These are phyloP conservation scores for Alethe diademata DNA, from an alignment of 2,113 vertebrate species.

Conservation along the genomic window DNA sequence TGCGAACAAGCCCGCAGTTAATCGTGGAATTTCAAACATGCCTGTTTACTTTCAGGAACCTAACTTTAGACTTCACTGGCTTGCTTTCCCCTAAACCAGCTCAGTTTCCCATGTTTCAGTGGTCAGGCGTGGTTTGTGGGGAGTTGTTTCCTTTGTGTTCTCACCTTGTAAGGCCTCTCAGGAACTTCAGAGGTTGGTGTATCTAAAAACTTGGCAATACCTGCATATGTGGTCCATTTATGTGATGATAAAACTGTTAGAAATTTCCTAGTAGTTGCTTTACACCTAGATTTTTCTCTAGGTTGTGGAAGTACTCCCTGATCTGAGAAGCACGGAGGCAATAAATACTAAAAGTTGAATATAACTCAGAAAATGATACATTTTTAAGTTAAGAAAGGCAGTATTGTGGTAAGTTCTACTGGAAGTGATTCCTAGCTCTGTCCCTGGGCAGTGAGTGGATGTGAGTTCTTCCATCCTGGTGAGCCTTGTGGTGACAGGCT, in stretches of 20 bases:
- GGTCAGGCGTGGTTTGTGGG: not conserved
- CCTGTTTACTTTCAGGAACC: slow-evolving; percentile 14
- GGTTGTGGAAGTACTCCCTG: not conserved
- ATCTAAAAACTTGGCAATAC: not conserved
- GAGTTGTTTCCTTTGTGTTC: slow-evolving; percentile 1
- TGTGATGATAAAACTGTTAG: not conserved
- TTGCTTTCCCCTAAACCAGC: not conserved
- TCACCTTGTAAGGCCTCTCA: not conserved
- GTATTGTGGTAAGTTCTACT: not conserved
- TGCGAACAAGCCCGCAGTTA: not conserved
- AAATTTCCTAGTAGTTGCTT: not conserved
- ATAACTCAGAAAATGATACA: not conserved
- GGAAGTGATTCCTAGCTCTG: not conserved
- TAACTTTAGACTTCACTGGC: not conserved
- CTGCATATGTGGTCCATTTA: not conserved
- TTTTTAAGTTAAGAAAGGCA: not conserved
- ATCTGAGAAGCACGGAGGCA: not conserved
- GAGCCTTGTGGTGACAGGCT: not conserved
- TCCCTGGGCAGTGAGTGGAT: not conserved
- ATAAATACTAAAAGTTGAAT: not conserved
- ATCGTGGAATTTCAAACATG: slow-evolving; percentile 38
- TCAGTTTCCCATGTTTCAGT: not conserved
- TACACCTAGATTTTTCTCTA: not conserved
- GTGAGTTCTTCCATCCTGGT: not conserved
- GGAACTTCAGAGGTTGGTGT: not conserved